Evolutionary conservation across 2,888 invertebrate species (phyloP).

Genomic region (Tiliacea citrago): DNA sequence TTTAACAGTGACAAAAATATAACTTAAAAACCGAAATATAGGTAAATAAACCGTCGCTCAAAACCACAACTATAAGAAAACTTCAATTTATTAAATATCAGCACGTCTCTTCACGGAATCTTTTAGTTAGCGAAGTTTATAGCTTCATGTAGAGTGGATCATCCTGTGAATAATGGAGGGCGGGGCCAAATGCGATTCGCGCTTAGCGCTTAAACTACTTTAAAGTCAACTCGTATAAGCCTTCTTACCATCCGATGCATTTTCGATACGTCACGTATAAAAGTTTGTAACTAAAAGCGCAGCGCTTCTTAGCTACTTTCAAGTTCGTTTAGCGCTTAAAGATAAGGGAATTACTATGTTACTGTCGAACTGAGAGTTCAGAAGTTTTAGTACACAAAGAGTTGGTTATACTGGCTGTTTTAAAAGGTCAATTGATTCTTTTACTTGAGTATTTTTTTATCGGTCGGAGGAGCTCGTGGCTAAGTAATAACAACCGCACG

Average conservation of each 20-base stretch:
- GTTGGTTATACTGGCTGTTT: conserved; percentile 9
- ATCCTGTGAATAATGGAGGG: conserved; percentile 75
- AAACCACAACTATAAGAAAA: conserved; percentile 58
- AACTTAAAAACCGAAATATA: not conserved
- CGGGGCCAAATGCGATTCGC: conserved; percentile 75
- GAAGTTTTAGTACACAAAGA: conserved; percentile 40
- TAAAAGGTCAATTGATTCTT: conserved; percentile 9
- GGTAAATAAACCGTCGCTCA: conserved; percentile 63
- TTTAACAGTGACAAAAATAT: not conserved
- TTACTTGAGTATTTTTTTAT: not conserved
- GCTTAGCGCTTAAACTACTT: conserved; percentile 82
- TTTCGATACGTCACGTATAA: conserved; percentile 81
- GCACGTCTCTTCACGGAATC: conserved; percentile 49
- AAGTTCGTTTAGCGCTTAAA: conserved; percentile 59
- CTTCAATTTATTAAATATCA: conserved; percentile 62
- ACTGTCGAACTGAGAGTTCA: conserved; percentile 33
- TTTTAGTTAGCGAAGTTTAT: conserved; percentile 60
- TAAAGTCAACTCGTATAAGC: conserved; percentile 83
- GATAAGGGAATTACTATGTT: conserved; percentile 58
- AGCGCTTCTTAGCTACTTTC: conserved; percentile 66
- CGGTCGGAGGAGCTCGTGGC: too few species aligned
- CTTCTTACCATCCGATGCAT: conserved; percentile 82
- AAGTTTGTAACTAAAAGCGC: conserved; percentile 78
- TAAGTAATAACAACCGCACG: too few species aligned
- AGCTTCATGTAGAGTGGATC: conserved; percentile 59